Evolutionary conservation across 2,888 invertebrate genomes (phyloP).

Genomic region (Melanchra persicariae): DNA sequence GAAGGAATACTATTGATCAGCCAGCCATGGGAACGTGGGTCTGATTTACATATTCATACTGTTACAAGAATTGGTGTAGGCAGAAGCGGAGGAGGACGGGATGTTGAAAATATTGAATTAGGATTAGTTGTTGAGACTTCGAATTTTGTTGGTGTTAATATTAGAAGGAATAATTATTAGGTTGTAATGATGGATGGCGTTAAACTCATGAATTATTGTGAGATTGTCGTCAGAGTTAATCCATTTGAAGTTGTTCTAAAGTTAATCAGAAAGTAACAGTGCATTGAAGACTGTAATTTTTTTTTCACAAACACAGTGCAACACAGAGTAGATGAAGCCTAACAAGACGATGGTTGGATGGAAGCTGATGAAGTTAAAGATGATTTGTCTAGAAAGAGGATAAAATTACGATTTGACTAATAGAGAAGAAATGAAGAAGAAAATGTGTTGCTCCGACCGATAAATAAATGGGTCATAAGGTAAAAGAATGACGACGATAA

Average conservation of each 20-base stretch:
- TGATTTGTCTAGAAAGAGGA: no score
- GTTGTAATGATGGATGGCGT: background rate
- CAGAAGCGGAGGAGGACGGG: constrained; percentile 32
- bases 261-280: background rate
- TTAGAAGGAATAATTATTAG: background rate
- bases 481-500: no score
- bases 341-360: no score
- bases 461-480: no score
- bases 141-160: background rate
- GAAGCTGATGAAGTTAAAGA: background rate
- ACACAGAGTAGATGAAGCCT: no score
- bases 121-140: background rate
- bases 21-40: constrained; percentile 55
- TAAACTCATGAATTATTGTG: background rate
- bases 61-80: constrained; percentile 54
- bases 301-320: no score
- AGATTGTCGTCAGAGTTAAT: background rate
- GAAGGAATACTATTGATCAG: constrained; percentile 54
- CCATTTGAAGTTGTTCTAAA: background rate
- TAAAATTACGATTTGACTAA: no score
- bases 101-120: constrained; percentile 41
- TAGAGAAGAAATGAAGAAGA: no score
- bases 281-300: no score
- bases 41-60: constrained; percentile 58
- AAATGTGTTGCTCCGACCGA: no score